Base-by-base conservation (phyloP, 2,888 invertebrate species). In the Noctua janthina region DNA sequence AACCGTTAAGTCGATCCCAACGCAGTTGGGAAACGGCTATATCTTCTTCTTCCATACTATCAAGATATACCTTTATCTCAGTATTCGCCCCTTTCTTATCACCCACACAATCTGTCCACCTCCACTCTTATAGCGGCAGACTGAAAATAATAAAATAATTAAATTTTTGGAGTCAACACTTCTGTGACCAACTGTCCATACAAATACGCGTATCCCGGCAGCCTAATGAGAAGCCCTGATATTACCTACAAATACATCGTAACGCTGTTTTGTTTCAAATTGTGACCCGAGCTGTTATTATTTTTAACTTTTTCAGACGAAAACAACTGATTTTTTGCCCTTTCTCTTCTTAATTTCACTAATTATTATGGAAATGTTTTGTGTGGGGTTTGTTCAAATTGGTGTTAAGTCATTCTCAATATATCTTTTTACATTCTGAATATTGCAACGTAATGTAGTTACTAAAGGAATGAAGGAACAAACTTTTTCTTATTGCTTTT, bases 211-310 rank as follows among this genome's bases (percentile, higher is more conserved):
- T 73, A 90, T 83, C 85, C 84, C 84, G 72, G 84, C 87, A 75
- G 90, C 90, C 91, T 91, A 91, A 91, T 91, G 91, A 91, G 92
- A 88, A 91, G 90, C 83, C 86, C 85, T 87, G 87, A 84, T 91
- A 91, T 90, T 89, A 90, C 90, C 85, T 90, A 82, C 84, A 79
- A 84, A 87, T 84, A 87, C 90, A 86, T 86, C 86, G 90, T 90
- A 87, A 88, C 89, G 85, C 88, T 91, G 88, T 91, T 90, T 87
- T 86, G 86, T 90, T 88, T 83, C 87, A 87, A 89, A 90, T 87
- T 88, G 90, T 87, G 85, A 79, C 90, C 90, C 89, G 29, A 11
- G 43, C 66, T 77, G 87, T 91, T 29, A 90, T 89, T 89, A 86
- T 89, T 84, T 90, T 86, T 85, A 88, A 89, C 89, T 89, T 88